Percentiles rank a stretch among this genome's conserved stretches.
phyloP scores from a whole-genome alignment of 2,113 vertebrate genomes.

The Hemibates koningsi region DNA sequence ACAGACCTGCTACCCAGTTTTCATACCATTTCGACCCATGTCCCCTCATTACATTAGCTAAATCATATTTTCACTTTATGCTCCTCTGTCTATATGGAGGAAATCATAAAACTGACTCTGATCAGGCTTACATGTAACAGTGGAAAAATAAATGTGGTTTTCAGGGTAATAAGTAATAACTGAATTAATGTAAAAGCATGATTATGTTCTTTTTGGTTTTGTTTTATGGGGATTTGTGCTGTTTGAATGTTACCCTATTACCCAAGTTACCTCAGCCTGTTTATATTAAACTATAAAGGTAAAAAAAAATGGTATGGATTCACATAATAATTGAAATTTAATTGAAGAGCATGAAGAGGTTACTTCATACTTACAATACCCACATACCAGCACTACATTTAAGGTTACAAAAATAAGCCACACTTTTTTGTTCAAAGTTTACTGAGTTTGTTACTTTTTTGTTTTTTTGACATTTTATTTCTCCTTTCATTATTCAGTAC shows the following conservation, averaged over 20 bases:
- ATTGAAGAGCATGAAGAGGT: background rate
- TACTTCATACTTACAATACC: background rate
- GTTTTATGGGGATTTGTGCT: background rate
- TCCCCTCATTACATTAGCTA: constrained; percentile 5
- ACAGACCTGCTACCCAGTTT: constrained; percentile 31
- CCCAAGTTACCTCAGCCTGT: background rate
- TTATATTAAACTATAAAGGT: background rate
- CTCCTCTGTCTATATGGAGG: background rate
- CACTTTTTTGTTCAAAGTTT: background rate
- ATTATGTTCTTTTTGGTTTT: background rate
- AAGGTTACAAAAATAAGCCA: background rate
- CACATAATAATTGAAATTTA: background rate
- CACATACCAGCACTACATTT: background rate
- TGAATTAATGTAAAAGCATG: background rate
- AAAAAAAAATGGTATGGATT: background rate
- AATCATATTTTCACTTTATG: constrained; percentile 25
- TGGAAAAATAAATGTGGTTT: background rate
- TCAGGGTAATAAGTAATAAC: background rate
- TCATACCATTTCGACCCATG: constrained; percentile 21
- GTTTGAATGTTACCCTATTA: constrained; percentile 20
- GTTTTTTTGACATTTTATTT: background rate
- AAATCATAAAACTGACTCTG: constrained; percentile 42
- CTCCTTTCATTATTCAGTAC: background rate
- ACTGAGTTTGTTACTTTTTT: background rate
- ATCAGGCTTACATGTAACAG: constrained; percentile 11